These are phyloP conservation scores for Gallinago media DNA, from an alignment of 2,113 vertebrate genomes.

Conservation along the genomic window DNA sequence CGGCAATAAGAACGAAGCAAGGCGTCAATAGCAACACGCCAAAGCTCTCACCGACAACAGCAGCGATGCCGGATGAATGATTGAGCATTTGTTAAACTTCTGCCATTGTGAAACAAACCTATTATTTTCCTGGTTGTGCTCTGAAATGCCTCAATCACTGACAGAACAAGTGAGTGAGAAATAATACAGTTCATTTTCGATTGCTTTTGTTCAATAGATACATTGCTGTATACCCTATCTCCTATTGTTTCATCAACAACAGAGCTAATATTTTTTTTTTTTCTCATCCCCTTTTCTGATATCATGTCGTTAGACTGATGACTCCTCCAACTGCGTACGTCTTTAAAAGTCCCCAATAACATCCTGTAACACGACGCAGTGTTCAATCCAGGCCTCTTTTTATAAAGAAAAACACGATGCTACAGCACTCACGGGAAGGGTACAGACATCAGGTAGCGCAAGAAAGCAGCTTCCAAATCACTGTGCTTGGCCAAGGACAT, in stretches of 20 bases:
- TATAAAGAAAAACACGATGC: neutral
- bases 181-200: slow-evolving; percentile 81
- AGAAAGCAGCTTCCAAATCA: neutral
- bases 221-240: neutral
- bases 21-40: slow-evolving; percentile 54
- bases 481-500: neutral
- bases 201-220: slow-evolving; percentile 39
- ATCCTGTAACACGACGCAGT: neutral
- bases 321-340: neutral
- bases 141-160: slow-evolving; percentile 83
- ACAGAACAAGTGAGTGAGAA: slow-evolving; percentile 77
- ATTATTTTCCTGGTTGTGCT: slow-evolving; percentile 79
- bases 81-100: slow-evolving; percentile 82
- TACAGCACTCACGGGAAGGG: neutral
- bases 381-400: neutral
- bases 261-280: neutral
- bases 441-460: accelerated
- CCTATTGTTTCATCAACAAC: slow-evolving; percentile 39
- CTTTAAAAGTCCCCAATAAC: neutral
- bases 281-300: neutral
- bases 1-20: slow-evolving; percentile 59
- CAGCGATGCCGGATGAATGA: slow-evolving; percentile 62
- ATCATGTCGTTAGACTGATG: neutral
- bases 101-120: slow-evolving; percentile 77
- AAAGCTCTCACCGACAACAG: slow-evolving; percentile 57